Evolutionary conservation across 2,888 invertebrate species (phyloP).

Genomic region (Crioceris asparagi): DNA sequence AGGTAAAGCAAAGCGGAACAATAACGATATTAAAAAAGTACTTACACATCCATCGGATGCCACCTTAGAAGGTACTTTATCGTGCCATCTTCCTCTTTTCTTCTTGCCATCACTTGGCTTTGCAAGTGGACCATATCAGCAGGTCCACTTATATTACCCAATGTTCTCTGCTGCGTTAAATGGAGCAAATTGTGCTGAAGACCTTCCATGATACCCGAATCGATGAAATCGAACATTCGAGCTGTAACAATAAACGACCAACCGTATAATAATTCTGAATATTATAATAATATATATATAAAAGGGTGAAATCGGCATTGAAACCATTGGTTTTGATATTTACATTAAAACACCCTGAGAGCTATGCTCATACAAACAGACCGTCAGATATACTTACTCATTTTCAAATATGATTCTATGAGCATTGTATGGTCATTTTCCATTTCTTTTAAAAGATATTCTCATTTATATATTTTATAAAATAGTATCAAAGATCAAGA

Average conservation of each 20-base stretch:
- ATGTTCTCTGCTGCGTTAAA: constrained; percentile 48
- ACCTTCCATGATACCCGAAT: constrained; percentile 85
- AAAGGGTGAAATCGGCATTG: constrained; percentile 13
- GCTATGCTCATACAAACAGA: too few species aligned
- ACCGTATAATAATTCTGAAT: background rate
- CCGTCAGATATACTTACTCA: too few species aligned
- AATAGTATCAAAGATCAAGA: too few species aligned
- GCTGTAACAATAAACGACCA: constrained; percentile 47
- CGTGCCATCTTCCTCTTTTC: constrained; percentile 53
- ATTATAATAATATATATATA: constrained; percentile 6
- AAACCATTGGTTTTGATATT: too few species aligned
- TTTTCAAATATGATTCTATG: too few species aligned
- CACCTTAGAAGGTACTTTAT: constrained; percentile 64
- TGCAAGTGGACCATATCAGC: constrained; percentile 60
- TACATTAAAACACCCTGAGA: too few species aligned
- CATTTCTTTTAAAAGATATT: too few species aligned
- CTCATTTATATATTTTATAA: too few species aligned
- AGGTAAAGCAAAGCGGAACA: too few species aligned
- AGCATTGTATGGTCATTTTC: too few species aligned
- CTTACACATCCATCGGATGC: constrained; percentile 81
- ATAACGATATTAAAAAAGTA: constrained; percentile 23
- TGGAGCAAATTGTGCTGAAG: constrained; percentile 68
- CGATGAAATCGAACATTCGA: constrained; percentile 89
- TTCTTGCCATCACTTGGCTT: constrained; percentile 56
- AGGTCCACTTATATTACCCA: constrained; percentile 48